phyloP scores from a whole-genome alignment of 2,888 invertebrate species.

The Eupithecia tripunctaria region DNA sequence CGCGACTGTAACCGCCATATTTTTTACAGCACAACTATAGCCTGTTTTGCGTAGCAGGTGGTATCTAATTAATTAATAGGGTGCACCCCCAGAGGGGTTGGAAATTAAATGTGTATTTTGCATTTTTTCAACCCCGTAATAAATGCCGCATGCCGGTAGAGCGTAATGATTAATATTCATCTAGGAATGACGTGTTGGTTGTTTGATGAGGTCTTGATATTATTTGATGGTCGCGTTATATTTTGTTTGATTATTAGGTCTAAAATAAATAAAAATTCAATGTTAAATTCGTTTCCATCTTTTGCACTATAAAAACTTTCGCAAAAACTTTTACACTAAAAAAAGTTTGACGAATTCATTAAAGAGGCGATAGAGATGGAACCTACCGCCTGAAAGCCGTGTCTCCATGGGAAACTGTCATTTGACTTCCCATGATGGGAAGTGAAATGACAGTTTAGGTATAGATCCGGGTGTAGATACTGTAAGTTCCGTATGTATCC shows the following conservation, averaged over 20 bases:
- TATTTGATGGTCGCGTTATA: background rate
- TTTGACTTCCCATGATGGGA: too few species aligned
- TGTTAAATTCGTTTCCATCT: too few species aligned
- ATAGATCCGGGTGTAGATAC: too few species aligned
- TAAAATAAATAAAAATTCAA: background rate
- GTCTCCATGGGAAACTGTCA: too few species aligned
- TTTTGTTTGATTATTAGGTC: background rate
- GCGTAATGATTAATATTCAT: slow-evolving; percentile 71
- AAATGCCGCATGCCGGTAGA: slow-evolving; percentile 63
- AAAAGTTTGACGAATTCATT: too few species aligned
- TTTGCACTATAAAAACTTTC: too few species aligned
- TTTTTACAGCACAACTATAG: slow-evolving; percentile 57
- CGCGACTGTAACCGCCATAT: slow-evolving; percentile 43
- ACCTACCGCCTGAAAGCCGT: too few species aligned
- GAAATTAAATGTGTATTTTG: slow-evolving; percentile 79
- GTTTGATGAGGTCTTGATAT: slow-evolving; percentile 26
- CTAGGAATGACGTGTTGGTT: slow-evolving; percentile 48
- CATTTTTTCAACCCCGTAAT: slow-evolving; percentile 68
- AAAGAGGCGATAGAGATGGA: too few species aligned
- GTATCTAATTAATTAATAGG: slow-evolving; percentile 76
- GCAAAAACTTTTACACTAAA: too few species aligned
- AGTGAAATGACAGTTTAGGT: too few species aligned
- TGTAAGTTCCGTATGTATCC: too few species aligned
- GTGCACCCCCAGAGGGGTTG: slow-evolving; percentile 65
- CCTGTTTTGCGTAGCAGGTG: slow-evolving; percentile 72